A percentile compares a stretch with the other conserved stretches of the same genome.
These are phyloP conservation scores for Diploscapter pachys DNA, from an alignment of 1,140 invertebrate genomes.

Conservation along the genomic window DNA sequence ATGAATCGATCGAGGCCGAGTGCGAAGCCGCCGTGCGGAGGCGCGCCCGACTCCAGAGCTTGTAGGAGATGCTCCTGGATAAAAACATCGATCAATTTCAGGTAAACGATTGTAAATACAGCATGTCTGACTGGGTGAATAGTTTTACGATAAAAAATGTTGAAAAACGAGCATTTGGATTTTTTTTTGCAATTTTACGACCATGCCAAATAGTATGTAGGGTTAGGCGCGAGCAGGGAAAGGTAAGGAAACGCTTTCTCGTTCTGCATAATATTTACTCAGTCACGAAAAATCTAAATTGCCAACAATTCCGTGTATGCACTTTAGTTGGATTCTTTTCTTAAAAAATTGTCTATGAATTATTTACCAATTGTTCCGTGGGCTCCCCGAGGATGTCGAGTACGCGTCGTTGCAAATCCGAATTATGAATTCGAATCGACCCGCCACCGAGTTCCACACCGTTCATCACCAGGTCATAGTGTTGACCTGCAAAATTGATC, in stretches of 20 bases:
- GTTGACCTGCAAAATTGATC: conserved; percentile 67
- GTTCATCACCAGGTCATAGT: conserved; percentile 94
- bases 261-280: no score
- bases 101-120: not conserved
- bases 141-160: not conserved
- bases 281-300: no score
- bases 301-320: not conserved
- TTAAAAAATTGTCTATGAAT: conserved; percentile 4
- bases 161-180: no score
- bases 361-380: conserved; percentile 32
- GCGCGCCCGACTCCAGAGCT: conserved; percentile 84
- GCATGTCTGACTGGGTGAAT: not conserved
- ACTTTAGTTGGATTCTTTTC: not conserved
- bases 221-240: no score
- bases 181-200: no score
- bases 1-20: conserved; percentile 68
- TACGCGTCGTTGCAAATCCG: conserved; percentile 74
- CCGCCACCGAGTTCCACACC: conserved; percentile 94
- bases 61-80: conserved; percentile 78
- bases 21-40: conserved; percentile 97
- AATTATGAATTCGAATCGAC: conserved; percentile 87
- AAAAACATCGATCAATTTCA: conserved; percentile 40
- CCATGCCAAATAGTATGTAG: no score
- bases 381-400: conserved; percentile 44
- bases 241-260: no score